These are phyloP conservation scores for Rhagophthalmus giganteus DNA, from an alignment of 2,888 invertebrate genomes.

Conservation along the genomic window DNA sequence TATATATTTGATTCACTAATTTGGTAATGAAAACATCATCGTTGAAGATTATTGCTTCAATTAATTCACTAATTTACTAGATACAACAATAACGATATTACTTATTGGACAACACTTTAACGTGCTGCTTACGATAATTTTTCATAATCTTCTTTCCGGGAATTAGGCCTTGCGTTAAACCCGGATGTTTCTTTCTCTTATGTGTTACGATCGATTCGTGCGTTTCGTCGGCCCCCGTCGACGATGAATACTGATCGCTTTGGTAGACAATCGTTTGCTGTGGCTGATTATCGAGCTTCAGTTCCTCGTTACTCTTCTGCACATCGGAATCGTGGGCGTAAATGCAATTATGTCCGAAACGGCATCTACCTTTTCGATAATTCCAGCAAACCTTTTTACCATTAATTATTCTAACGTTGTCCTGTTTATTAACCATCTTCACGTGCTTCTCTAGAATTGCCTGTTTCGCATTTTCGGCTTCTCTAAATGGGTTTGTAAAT, in stretches of 20 bases:
- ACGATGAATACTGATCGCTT: conserved; percentile 32
- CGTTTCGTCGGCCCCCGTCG: conserved; percentile 28
- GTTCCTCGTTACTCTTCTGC: conserved; percentile 64
- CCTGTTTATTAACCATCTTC: conserved; percentile 80
- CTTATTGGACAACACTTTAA: neutral
- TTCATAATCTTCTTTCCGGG: conserved; percentile 87
- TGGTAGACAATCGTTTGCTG: conserved; percentile 55
- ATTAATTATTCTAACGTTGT: conserved; percentile 74
- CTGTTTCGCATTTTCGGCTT: conserved; percentile 83
- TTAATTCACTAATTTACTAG: too few relatives aligned
- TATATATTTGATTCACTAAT: too few relatives aligned
- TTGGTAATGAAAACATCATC: too few relatives aligned
- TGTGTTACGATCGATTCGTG: conserved; percentile 25
- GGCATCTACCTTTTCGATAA: conserved; percentile 85
- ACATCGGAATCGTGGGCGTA: conserved; percentile 90
- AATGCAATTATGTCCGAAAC: conserved; percentile 89
- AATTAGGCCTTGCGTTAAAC: conserved; percentile 72
- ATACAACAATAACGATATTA: too few relatives aligned
- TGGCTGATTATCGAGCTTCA: conserved; percentile 60
- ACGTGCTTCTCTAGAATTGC: conserved; percentile 89
- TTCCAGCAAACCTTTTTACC: conserved; percentile 93
- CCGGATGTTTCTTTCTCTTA: conserved; percentile 74
- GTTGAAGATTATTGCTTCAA: too few relatives aligned
- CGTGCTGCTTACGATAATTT: conserved; percentile 69
- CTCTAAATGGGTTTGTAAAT: conserved; percentile 83